Conservation (phyloP, 1,140 invertebrate genomes). For the Elymnias hypermnestra region DNA sequence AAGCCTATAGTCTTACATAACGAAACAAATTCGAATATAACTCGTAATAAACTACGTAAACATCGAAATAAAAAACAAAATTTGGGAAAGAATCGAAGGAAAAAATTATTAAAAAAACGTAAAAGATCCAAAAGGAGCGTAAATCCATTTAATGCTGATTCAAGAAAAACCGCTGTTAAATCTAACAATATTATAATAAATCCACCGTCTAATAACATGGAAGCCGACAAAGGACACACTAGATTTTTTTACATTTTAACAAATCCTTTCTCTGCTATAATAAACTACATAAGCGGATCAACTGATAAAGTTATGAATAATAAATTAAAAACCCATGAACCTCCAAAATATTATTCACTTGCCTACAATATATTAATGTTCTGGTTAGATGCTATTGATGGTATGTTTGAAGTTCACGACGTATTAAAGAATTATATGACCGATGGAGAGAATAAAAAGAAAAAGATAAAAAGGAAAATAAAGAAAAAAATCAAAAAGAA, state of each 20-base stretch:
- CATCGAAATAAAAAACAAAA: conserved; percentile 18
- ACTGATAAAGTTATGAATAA: conserved; percentile 36
- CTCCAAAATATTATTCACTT: conserved; percentile 40
- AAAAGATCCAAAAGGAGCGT: conserved; percentile 35
- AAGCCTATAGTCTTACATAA: conserved; percentile 46
- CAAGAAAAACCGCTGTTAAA: background rate
- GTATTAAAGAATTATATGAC: conserved; percentile 31
- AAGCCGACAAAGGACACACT: conserved; percentile 20
- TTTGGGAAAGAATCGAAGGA: conserved; percentile 20
- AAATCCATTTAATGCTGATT: conserved; percentile 9
- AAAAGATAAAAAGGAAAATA: conserved; percentile 19
- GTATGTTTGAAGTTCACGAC: conserved; percentile 38
- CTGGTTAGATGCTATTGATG: conserved; percentile 46
- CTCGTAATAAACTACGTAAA: conserved; percentile 22
- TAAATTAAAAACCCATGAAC: conserved; percentile 34
- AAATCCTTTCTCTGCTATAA: conserved; percentile 28
- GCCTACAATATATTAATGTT: conserved; percentile 50
- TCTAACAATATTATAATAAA: background rate
- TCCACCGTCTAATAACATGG: background rate
- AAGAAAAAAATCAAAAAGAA: conserved; percentile 29
- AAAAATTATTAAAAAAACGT: conserved; percentile 29
- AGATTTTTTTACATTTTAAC: conserved; percentile 26
- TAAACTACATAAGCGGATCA: conserved; percentile 33
- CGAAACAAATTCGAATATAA: conserved; percentile 16
- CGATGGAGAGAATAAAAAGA: conserved; percentile 21